Percentiles rank a stretch among this genome's conserved stretches.
Conservation (phyloP, 1,140 invertebrate genomes). For the Microvelia longipes region DNA sequence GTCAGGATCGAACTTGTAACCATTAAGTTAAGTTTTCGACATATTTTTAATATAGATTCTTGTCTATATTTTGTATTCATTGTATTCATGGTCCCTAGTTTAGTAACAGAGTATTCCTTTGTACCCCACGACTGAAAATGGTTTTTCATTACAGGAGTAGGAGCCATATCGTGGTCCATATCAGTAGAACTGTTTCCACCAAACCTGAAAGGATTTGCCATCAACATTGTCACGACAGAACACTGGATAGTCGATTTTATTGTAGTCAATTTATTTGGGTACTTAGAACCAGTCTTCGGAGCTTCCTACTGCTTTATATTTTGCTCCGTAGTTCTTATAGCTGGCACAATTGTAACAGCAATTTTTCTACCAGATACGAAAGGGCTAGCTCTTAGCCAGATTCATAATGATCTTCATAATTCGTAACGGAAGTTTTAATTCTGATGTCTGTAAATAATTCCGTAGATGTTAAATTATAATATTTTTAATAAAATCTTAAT, state of each 20-base stretch:
- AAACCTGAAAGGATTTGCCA: not conserved
- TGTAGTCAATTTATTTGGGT: not conserved
- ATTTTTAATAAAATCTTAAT: too few species aligned
- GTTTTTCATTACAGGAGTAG: not conserved
- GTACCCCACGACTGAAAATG: too few species aligned
- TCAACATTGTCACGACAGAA: not conserved
- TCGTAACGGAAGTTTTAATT: too few species aligned
- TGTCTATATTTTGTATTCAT: too few species aligned
- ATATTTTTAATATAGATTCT: too few species aligned
- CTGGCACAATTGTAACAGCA: not conserved
- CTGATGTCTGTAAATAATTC: too few species aligned
- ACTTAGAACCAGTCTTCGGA: not conserved
- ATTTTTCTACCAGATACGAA: not conserved
- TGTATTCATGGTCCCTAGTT: too few species aligned
- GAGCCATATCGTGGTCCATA: not conserved
- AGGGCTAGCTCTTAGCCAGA: not conserved
- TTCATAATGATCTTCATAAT: not conserved
- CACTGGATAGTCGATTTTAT: not conserved
- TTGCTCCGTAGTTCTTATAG: not conserved
- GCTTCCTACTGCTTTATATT: not conserved
- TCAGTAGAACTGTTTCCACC: constrained; percentile 1
- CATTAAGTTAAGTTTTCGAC: too few species aligned
- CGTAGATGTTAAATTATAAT: too few species aligned
- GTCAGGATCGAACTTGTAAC: too few species aligned
- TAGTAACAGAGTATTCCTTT: too few species aligned